These are phyloP conservation scores for Panzeria rudis DNA, from an alignment of 2,888 invertebrate species.

Conservation along the genomic window DNA sequence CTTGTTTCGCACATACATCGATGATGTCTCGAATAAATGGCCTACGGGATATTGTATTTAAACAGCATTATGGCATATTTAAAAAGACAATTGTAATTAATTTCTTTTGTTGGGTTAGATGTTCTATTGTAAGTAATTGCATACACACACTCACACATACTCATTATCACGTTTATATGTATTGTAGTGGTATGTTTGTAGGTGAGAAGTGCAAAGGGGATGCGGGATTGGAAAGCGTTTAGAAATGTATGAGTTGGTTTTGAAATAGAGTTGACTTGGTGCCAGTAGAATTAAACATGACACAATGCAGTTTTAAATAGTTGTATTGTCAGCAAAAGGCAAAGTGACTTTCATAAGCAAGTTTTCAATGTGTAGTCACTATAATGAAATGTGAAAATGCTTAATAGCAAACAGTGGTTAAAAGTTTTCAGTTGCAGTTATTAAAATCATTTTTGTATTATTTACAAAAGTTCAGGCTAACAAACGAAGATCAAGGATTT, in stretches of 20 bases:
- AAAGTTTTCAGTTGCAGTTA: background rate
- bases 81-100: slow-evolving; percentile 73
- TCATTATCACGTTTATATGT: background rate
- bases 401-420: slow-evolving; percentile 61
- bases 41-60: slow-evolving; percentile 69
- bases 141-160: slow-evolving; percentile 24
- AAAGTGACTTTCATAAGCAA: slow-evolving; percentile 72
- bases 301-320: slow-evolving; percentile 72
- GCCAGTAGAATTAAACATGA: slow-evolving; percentile 70
- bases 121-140: slow-evolving; percentile 38
- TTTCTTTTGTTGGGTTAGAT: slow-evolving; percentile 71
- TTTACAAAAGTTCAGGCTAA: background rate
- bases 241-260: slow-evolving; percentile 43
- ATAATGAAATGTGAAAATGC: slow-evolving; percentile 56
- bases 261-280: slow-evolving; percentile 69
- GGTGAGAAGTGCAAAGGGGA: slow-evolving; percentile 26
- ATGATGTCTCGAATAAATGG: no score
- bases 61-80: slow-evolving; percentile 71
- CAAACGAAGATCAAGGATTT: no score
- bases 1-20: no score
- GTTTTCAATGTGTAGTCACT: slow-evolving; percentile 63
- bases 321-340: slow-evolving; percentile 72
- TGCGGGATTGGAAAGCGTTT: slow-evolving; percentile 34
- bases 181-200: background rate
- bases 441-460: background rate